Evolutionary conservation across 2,888 invertebrate genomes (phyloP).

Genomic region (Pseudococcus viburni): DNA sequence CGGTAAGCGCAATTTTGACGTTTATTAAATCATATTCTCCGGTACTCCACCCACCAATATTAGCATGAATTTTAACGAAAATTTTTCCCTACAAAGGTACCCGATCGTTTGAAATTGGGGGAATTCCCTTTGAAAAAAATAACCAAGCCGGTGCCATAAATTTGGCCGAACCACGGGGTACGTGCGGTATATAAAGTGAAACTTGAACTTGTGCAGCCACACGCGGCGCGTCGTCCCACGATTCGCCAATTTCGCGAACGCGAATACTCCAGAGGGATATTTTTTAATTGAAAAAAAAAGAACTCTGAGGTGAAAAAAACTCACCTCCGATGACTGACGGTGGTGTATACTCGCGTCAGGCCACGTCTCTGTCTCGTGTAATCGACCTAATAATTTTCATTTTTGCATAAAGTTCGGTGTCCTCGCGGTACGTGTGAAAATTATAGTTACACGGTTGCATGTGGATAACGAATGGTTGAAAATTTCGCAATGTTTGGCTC

Average conservation of each 20-base stretch:
- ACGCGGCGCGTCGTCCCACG: slow-evolving; percentile 23
- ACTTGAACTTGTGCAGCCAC: slow-evolving; percentile 10
- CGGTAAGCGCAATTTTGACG: neutral
- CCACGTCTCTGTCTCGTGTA: neutral
- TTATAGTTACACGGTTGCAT: neutral
- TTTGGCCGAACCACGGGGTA: neutral
- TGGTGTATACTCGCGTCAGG: neutral
- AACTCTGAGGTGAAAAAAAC: neutral
- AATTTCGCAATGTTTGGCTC: too few species aligned
- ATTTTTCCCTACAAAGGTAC: neutral
- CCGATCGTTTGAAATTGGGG: neutral
- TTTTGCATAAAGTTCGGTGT: neutral
- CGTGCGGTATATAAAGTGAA: neutral
- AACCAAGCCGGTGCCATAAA: neutral
- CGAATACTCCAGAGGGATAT: neutral
- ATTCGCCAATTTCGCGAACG: neutral
- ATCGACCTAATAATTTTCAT: slow-evolving; percentile 33
- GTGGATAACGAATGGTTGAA: too few species aligned
- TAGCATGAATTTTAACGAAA: neutral
- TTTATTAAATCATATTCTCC: neutral
- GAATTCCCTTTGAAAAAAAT: slow-evolving; percentile 13
- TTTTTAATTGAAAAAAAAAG: slow-evolving; percentile 14
- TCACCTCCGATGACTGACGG: neutral
- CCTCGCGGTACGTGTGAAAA: neutral
- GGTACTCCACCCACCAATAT: neutral